These are phyloP conservation scores for Ctenopoma kingsleyae DNA, from an alignment of 2,797 vertebrate genomes.

Conservation along the genomic window DNA sequence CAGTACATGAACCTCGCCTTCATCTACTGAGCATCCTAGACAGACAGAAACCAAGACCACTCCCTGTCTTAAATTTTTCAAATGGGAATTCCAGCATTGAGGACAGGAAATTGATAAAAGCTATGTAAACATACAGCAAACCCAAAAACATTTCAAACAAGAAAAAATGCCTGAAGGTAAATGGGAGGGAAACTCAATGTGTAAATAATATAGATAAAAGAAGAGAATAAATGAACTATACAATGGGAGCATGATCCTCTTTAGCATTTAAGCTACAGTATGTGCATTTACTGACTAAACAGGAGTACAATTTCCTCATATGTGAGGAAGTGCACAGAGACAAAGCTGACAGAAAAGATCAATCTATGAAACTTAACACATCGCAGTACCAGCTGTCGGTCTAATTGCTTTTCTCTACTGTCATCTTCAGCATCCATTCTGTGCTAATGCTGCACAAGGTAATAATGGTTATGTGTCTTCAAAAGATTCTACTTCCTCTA, in stretches of 20 bases:
- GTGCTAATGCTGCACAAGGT: constrained; percentile 69
- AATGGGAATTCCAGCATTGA: constrained; percentile 34
- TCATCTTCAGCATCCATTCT: constrained; percentile 68
- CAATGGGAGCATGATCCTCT: constrained; percentile 46
- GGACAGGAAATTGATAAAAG: constrained; percentile 51
- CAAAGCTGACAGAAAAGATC: constrained; percentile 69
- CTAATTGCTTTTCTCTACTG: constrained; percentile 74
- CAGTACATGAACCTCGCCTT: constrained; percentile 37
- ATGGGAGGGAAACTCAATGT: constrained; percentile 22
- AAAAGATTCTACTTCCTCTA: constrained; percentile 54
- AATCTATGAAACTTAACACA: constrained; percentile 58
- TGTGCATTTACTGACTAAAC: constrained; percentile 39
- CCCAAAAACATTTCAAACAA: constrained; percentile 19
- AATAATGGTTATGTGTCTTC: constrained; percentile 45
- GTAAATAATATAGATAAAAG: constrained; percentile 25
- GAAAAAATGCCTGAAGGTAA: constrained; percentile 28
- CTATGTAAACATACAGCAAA: constrained; percentile 43
- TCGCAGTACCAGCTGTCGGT: constrained; percentile 69
- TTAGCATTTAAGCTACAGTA: constrained; percentile 56
- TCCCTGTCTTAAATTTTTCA: constrained; percentile 35
- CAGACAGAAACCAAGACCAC: constrained; percentile 32
- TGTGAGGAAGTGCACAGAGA: constrained; percentile 47
- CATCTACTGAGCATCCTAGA: constrained; percentile 51
- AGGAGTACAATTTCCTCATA: constrained; percentile 31
- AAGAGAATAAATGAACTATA: constrained; percentile 13